Base-by-base conservation (phyloP, 2,888 invertebrate genomes). In the Stramonita haemastoma region DNA sequence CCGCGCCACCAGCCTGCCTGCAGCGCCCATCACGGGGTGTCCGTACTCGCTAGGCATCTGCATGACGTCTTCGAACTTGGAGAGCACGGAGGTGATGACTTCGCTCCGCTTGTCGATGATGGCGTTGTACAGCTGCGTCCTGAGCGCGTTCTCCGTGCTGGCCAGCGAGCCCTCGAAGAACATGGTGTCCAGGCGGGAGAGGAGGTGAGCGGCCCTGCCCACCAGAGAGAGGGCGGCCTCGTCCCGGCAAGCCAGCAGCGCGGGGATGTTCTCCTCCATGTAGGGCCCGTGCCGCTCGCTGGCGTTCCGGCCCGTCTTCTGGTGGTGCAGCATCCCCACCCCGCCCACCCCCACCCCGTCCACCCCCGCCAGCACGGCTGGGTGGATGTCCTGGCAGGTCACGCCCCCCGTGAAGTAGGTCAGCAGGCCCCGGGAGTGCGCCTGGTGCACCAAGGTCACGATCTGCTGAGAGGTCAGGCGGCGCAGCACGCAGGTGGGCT, bases 211-310 rank as follows among this genome's bases (percentile, higher is more conserved):
- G 8, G 90, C 92, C 66, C 89, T 85, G n/a, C 91, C 92, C 0
- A 90, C 29, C 5, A 32, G 29, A 0, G 36, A 36, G 22, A 6
- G 60, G 70, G 91, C 91, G n/a, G 92, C 92, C 26, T 90, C 90
- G 87, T 92, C 92, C 29, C 92, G 88, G 46, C 89, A 90, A 34
- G 89, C 86, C 84, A 92, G 87, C 22, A 88, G 60, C 60, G 87
- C 87, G 2, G 92, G 91, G 60, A 92, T 92, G 88, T 92, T 92
- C 88, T 92, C 92, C 66, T 92, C 92, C 89, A 90, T 92, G 89
- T 91, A 92, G 4, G 92, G 92, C 5, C 92, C 92, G 57, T 91
- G 91, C 90, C 92, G 91, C 17, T 91, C 91, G 0, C 89, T 90
- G 22, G 89, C 81, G 66, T 88, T 81, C 86, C 91, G 90, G 90